These are phyloP conservation scores for Elgaria multicarinata DNA, from an alignment of 2,113 vertebrate genomes.

Conservation along the genomic window DNA sequence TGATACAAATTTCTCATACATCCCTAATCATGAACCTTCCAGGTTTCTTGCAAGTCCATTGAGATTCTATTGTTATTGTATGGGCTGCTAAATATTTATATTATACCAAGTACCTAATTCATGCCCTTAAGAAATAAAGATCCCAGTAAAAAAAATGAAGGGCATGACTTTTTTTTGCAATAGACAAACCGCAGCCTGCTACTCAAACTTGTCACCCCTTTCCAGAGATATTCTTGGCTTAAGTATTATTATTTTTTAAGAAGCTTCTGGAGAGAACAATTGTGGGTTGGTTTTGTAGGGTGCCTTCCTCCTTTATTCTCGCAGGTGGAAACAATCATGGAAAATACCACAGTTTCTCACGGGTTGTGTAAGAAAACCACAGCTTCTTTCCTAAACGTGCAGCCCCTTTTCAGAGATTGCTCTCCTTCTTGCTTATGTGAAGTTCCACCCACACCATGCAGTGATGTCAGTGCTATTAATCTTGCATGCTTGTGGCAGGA, in stretches of 20 bases:
- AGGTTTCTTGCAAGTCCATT: slow-evolving; percentile 18
- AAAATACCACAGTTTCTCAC: background rate
- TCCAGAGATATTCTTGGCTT: slow-evolving; percentile 23
- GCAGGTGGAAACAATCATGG: background rate
- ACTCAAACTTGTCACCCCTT: no score
- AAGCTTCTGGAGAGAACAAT: background rate
- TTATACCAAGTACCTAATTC: slow-evolving; percentile 35
- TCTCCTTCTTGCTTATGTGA: background rate
- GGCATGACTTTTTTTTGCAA: slow-evolving; percentile 15
- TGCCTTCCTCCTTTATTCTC: slow-evolving; percentile 10
- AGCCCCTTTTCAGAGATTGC: background rate
- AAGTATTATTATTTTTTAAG: slow-evolving; percentile 5
- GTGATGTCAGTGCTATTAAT: background rate
- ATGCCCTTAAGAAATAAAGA: slow-evolving; percentile 36
- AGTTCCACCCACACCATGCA: background rate
- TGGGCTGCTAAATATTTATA: slow-evolving; percentile 38
- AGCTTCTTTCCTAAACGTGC: background rate
- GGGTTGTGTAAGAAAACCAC: background rate
- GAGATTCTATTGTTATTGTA: slow-evolving; percentile 28
- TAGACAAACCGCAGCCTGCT: no score
- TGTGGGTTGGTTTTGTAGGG: background rate
- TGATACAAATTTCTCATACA: no score
- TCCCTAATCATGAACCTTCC: background rate
- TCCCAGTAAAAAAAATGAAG: slow-evolving; percentile 9
- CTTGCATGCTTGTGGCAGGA: background rate